phyloP scores from a whole-genome alignment of 2,113 vertebrate species.

The Gnathonemus echidnorhynchus region DNA sequence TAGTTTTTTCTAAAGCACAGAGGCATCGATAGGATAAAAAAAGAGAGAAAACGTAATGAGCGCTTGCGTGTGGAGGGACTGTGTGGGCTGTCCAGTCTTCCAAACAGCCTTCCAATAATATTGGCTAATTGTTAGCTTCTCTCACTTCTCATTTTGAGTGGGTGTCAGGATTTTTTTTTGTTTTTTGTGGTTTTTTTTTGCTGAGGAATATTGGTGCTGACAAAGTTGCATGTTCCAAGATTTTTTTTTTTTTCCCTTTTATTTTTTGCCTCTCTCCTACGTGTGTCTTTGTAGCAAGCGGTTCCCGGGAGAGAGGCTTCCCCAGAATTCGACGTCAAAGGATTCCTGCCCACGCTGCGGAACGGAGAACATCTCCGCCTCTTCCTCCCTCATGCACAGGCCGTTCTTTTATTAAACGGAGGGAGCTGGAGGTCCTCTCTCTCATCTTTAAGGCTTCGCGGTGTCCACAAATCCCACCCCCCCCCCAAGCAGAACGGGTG shows the following conservation, averaged over 20 bases:
- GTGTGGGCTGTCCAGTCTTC: conserved; percentile 31
- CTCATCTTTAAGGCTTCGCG: conserved; percentile 39
- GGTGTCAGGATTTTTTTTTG: conserved; percentile 58
- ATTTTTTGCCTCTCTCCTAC: conserved; percentile 41
- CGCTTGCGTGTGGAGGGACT: background rate
- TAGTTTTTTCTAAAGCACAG: background rate
- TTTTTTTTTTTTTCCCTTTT: conserved; percentile 30
- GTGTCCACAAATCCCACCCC: conserved; percentile 36
- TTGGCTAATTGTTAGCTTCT: conserved; percentile 72
- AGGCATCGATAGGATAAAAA: background rate
- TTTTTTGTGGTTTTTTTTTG: conserved; percentile 47
- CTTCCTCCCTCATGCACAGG: conserved; percentile 52
- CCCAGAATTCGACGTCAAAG: conserved; percentile 88
- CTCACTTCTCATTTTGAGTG: conserved; percentile 68
- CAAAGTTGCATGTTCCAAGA: conserved; percentile 71
- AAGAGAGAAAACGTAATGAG: background rate
- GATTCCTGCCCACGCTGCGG: conserved; percentile 82
- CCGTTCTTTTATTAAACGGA: conserved; percentile 67
- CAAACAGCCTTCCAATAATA: conserved; percentile 62
- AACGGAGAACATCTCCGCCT: conserved; percentile 78
- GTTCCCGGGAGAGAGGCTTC: conserved; percentile 85
- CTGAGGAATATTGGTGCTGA: conserved; percentile 67
- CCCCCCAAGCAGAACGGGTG: conserved; percentile 41
- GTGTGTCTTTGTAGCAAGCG: conserved; percentile 60
- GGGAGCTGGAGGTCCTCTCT: conserved; percentile 44